phyloP scores from a whole-genome alignment of 64 coral and sea anemone species.

The Porites lutea region DNA sequence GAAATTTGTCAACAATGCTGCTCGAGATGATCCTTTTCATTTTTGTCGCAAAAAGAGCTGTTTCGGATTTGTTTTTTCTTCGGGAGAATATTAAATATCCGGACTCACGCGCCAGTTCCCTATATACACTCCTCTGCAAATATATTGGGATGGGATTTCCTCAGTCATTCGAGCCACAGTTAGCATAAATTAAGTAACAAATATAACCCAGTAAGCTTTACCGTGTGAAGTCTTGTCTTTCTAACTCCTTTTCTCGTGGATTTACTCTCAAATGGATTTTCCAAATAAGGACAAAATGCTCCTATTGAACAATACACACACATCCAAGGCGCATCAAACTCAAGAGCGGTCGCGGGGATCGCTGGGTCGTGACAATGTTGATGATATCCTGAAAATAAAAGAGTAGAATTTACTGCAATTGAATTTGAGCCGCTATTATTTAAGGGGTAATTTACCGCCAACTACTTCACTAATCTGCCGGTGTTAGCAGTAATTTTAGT shows the following conservation, averaged over 20 bases:
- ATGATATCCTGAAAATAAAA: conserved; percentile 67
- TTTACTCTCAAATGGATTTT: conserved; percentile 73
- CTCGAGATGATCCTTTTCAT: background rate
- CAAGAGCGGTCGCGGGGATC: conserved; percentile 63
- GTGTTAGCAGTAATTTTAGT: background rate
- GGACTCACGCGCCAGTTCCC: background rate
- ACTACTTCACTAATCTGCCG: background rate
- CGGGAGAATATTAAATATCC: conserved; percentile 32
- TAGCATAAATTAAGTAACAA: background rate
- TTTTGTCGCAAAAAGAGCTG: background rate
- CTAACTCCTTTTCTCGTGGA: conserved; percentile 40
- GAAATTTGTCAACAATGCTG: too few species aligned
- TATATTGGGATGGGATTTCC: background rate
- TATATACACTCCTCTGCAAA: background rate
- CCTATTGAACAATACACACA: conserved; percentile 72
- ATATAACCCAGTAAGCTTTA: conserved; percentile 22
- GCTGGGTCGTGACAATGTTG: conserved; percentile 69
- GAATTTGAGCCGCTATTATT: conserved; percentile 18
- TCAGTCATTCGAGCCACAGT: background rate
- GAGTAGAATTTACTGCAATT: conserved; percentile 9
- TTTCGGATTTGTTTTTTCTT: background rate
- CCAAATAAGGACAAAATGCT: conserved; percentile 75
- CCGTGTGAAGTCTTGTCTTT: conserved; percentile 61
- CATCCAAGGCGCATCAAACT: conserved; percentile 78
- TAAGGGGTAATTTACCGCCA: conserved; percentile 11